phyloP scores from a whole-genome alignment of 2,888 invertebrate genomes.

The Plagodis dolabraria region DNA sequence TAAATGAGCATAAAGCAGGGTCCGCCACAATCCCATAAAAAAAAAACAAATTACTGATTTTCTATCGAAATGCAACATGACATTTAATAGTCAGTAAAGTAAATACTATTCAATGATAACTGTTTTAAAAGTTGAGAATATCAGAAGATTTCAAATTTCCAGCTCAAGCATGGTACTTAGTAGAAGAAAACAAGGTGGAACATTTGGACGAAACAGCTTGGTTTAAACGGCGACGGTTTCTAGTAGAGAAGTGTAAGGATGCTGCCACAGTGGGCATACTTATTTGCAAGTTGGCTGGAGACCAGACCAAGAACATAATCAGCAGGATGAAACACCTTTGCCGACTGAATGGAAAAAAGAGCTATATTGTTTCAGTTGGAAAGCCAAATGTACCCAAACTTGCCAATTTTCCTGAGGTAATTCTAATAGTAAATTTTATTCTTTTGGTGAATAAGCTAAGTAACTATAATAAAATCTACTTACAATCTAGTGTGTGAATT shows the following conservation, averaged over 20 bases:
- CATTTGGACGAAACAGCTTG: slow-evolving; percentile 75
- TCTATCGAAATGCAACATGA: too few relatives aligned
- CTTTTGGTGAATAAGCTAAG: too few relatives aligned
- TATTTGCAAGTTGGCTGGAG: slow-evolving; percentile 95
- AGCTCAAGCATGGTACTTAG: slow-evolving; percentile 85
- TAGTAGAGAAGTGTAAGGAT: slow-evolving; percentile 96
- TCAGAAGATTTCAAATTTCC: slow-evolving; percentile 28
- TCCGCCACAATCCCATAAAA: neutral
- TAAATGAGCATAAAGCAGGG: neutral
- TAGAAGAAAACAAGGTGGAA: slow-evolving; percentile 72
- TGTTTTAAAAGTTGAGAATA: too few relatives aligned
- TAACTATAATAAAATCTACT: too few relatives aligned
- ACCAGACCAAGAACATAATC: slow-evolving; percentile 90
- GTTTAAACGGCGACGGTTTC: slow-evolving; percentile 91
- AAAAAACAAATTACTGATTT: neutral
- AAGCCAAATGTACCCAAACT: slow-evolving; percentile 97
- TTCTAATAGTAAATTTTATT: too few relatives aligned
- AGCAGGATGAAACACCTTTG: slow-evolving; percentile 90
- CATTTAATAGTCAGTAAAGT: too few relatives aligned
- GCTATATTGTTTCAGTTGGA: slow-evolving; percentile 96
- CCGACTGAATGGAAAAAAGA: slow-evolving; percentile 91
- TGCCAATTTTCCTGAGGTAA: slow-evolving; percentile 95
- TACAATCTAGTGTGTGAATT: too few relatives aligned
- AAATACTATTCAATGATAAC: too few relatives aligned
- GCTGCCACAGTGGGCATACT: slow-evolving; percentile 94